Percentiles rank a stretch among this genome's conserved stretches.
These are phyloP conservation scores for Gavia stellata DNA, from an alignment of 2,113 vertebrate species.

Conservation along the genomic window DNA sequence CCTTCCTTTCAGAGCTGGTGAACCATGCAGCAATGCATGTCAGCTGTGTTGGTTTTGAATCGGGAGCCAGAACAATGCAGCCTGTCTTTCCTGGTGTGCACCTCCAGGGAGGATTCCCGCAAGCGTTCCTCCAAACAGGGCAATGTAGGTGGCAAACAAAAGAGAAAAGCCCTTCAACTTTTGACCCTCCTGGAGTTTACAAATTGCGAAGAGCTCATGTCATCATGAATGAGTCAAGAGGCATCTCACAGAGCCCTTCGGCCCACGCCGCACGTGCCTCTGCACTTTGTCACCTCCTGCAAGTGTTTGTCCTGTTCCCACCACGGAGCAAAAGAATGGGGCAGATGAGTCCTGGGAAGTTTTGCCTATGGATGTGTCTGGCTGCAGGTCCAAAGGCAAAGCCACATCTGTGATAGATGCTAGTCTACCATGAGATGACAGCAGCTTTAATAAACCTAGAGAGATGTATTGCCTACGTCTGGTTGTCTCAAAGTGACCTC, in stretches of 20 bases:
- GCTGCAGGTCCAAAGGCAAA: neutral
- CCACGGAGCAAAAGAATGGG: accelerated
- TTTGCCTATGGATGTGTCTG: neutral
- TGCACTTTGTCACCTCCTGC: neutral
- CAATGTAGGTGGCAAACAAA: neutral
- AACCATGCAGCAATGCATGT: neutral
- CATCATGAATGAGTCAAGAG: neutral
- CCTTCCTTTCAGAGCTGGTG: constrained; percentile 28
- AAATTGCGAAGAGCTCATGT: neutral
- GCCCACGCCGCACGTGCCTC: neutral
- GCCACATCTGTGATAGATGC: accelerated
- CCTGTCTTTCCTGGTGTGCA: neutral
- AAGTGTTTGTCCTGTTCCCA: neutral
- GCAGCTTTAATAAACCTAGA: neutral
- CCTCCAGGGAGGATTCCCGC: neutral
- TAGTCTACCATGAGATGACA: accelerated
- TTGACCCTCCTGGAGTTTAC: constrained; percentile 18
- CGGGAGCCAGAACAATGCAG: neutral
- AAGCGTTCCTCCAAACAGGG: neutral
- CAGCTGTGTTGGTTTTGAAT: constrained; percentile 14
- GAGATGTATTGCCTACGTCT: neutral
- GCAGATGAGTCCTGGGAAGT: neutral
- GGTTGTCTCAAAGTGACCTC: neutral
- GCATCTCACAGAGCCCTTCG: neutral
- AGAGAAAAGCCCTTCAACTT: constrained; percentile 36